Base-by-base conservation (phyloP, 2,888 invertebrate genomes). In the Cosmia trapezina region DNA sequence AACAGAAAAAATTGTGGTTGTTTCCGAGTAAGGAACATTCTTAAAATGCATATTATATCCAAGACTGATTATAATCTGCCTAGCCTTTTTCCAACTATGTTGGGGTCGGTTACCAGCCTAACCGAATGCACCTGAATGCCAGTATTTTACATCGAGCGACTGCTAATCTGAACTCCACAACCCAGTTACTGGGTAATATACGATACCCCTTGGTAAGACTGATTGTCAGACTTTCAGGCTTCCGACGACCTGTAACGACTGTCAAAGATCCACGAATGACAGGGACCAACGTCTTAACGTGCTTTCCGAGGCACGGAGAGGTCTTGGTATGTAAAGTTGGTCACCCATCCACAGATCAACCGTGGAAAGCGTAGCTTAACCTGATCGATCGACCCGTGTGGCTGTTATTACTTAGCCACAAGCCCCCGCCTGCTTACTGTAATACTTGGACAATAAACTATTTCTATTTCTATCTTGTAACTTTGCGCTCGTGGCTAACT, bases 381-480 rank as follows among this genome's bases (percentile, higher is more conserved):
- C 45, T n/a, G 12, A n/a, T n/a, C 0, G n/a, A 12, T 53, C n/a
- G n/a, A 53, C 0, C n/a, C n/a, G 53, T n/a, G 53, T 6, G 12
- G 53, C 12, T 12, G 6, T n/a, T 53, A n/a, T n/a, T 7, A 53
- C n/a, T n/a, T n/a, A 53, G 53, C n/a, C 41, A 53, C 22, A 19
- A 56, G 5, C 57, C 14, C 12, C 12, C 6, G 28, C 28, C 28
- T 28, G 28, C 28, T 28, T 28, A 28, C 28, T 28, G n/a, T n/a
- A n/a, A n/a, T n/a, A 19, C 47, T 7, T 51, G n/a, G 0, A 33
- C 8, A 65, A 43, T 14, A 43, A 14, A 43, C 41, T 8, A 43
- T 59, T 37, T 37, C 41, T 22, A 41, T 49, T 54, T 53, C 63
- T 28, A 19, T 19, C 33, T 45, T 43, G 81, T 57, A 78, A 79